These are phyloP conservation scores for Oreochromis mossambicus DNA, from an alignment of 2,797 vertebrate species.

Conservation along the genomic window DNA sequence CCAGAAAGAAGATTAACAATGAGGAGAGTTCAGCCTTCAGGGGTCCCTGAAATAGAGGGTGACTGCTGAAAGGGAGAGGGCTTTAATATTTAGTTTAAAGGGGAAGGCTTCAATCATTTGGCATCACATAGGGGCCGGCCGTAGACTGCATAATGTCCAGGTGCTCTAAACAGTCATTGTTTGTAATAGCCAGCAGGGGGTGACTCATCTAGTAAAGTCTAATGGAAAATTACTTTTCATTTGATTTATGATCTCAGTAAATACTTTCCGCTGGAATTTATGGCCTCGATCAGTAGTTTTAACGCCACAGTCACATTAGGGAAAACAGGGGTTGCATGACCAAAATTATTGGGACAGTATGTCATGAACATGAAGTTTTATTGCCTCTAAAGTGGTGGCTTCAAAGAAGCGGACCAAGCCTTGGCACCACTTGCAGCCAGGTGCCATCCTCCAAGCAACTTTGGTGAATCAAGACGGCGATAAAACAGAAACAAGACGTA, in stretches of 20 bases:
- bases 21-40: conserved; percentile 3
- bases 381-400: background rate
- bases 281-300: background rate
- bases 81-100: background rate
- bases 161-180: background rate
- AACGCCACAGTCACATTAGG: background rate
- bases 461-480: background rate
- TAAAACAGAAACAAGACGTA: background rate
- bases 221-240: background rate
- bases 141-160: background rate
- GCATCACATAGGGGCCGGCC: background rate
- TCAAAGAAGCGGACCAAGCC: background rate
- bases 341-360: background rate
- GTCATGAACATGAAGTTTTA: background rate
- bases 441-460: background rate
- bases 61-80: background rate
- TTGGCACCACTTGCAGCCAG: background rate
- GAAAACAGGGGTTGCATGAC: background rate
- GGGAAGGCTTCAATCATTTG: background rate
- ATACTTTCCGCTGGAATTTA: background rate
- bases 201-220: background rate
- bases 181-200: background rate
- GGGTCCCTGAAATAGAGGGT: background rate
- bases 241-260: background rate
- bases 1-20: conserved; percentile 13